Conservation (phyloP, 1,140 invertebrate species). For the Agrilus planipennis region DNA sequence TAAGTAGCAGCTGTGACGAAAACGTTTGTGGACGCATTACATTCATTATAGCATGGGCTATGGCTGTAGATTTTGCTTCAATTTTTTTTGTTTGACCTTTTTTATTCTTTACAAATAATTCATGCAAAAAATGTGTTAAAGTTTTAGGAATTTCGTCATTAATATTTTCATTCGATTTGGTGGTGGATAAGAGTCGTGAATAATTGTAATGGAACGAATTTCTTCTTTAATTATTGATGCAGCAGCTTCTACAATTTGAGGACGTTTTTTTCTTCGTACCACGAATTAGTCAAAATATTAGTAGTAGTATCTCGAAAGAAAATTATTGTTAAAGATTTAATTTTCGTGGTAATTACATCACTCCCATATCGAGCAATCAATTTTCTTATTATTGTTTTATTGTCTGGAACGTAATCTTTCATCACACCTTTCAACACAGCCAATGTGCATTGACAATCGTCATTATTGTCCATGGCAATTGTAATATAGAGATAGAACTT, state of each 20-base stretch:
- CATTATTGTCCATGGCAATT: constrained; percentile 31
- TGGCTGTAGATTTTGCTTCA: constrained; percentile 22
- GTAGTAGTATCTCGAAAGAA: neutral
- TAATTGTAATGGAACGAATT: neutral
- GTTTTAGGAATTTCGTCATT: constrained; percentile 22
- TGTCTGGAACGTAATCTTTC: constrained; percentile 15
- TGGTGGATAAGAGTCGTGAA: constrained; percentile 2
- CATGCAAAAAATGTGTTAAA: constrained; percentile 19
- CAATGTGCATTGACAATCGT: constrained; percentile 12
- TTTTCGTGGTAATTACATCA: constrained; percentile 27
- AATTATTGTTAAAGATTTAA: constrained; percentile 6
- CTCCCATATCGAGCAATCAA: constrained; percentile 23
- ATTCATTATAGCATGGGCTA: constrained; percentile 25
- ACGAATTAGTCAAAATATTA: neutral
- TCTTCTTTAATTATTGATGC: constrained; percentile 7
- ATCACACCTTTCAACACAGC: neutral
- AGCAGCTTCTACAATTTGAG: constrained; percentile 6
- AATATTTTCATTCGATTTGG: constrained; percentile 8
- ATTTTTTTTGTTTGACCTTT: constrained; percentile 15
- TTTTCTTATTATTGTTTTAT: constrained; percentile 26
- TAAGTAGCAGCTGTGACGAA: constrained; percentile 24
- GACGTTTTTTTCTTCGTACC: constrained; percentile 3
- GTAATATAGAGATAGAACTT: too few species aligned
- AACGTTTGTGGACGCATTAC: constrained; percentile 22
- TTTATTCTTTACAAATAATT: constrained; percentile 21